Evolutionary conservation across 2,888 invertebrate species (phyloP).

Genomic region (Hypselothyrea guttata): DNA sequence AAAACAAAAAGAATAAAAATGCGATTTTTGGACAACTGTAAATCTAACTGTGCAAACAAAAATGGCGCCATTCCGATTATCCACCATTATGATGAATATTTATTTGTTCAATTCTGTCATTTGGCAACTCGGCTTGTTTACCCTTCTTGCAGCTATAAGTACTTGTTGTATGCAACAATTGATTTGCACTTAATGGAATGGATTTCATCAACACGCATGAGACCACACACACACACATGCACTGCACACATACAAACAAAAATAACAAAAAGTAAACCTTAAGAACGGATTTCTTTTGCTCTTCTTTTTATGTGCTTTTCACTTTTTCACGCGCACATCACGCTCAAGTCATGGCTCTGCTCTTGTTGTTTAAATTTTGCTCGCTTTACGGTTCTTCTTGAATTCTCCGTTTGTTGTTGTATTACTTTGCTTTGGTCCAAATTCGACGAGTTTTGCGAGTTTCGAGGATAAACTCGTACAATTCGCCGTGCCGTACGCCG

Average conservation of each 20-base stretch:
- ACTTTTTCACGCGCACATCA: slow-evolving; percentile 26
- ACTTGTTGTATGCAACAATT: slow-evolving; percentile 33
- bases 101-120: neutral
- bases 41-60: slow-evolving; percentile 4
- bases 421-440: slow-evolving; percentile 6
- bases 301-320: too few species aligned
- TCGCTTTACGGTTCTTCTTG: too few species aligned
- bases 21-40: neutral
- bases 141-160: neutral
- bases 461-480: neutral
- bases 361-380: neutral
- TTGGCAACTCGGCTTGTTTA: neutral
- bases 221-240: slow-evolving; percentile 6
- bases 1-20: slow-evolving; percentile 13
- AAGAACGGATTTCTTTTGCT: neutral
- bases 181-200: slow-evolving; percentile 4
- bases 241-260: slow-evolving; percentile 16
- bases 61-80: slow-evolving; percentile 53
- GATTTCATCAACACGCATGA: neutral
- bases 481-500: slow-evolving; percentile 14
- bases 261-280: slow-evolving; percentile 9
- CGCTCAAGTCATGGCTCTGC: slow-evolving; percentile 6
- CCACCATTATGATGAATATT: too few species aligned
- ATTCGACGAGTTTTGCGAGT: slow-evolving; percentile 28
- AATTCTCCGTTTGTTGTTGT: too few species aligned